Evolutionary conservation across 2,888 invertebrate genomes (phyloP).

Genomic region (Cecidostiba fungosa): DNA sequence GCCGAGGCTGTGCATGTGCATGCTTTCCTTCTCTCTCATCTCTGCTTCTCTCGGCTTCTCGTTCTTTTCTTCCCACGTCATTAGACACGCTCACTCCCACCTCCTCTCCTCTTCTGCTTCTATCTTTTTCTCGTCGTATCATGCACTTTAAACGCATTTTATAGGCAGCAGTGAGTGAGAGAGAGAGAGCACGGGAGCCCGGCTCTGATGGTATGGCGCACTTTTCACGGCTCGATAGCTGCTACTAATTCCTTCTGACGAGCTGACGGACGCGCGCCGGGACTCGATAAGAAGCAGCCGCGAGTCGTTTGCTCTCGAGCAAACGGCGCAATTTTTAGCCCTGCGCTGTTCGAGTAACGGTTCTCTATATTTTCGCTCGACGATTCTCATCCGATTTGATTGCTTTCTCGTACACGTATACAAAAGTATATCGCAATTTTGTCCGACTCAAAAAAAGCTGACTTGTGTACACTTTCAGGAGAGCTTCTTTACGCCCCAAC

Average conservation of each 20-base stretch:
- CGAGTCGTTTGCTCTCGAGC: conserved; percentile 11
- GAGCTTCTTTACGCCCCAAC: neutral
- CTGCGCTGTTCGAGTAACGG: neutral
- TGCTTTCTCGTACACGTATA: no score
- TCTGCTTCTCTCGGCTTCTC: conserved; percentile 44
- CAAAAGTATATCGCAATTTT: no score
- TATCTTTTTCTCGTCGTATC: conserved; percentile 62
- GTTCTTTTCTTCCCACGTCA: conserved; percentile 65
- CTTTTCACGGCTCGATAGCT: conserved; percentile 73
- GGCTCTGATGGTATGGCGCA: conserved; percentile 52
- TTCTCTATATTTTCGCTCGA: no score
- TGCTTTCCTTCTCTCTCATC: conserved; percentile 49
- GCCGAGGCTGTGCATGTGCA: conserved; percentile 53
- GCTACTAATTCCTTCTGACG: conserved; percentile 74
- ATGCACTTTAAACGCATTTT: conserved; percentile 54
- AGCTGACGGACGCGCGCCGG: conserved; percentile 70
- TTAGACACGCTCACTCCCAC: conserved; percentile 61
- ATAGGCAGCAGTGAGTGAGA: conserved; percentile 21
- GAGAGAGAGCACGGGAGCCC: neutral
- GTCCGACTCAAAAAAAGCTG: no score
- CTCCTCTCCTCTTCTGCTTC: conserved; percentile 42
- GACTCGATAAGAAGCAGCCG: conserved; percentile 42
- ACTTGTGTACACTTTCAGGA: neutral
- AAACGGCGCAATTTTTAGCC: neutral
- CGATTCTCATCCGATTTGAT: no score